Base-by-base conservation (phyloP, 1,140 invertebrate genomes). In the Drosophila trapezifrons region DNA sequence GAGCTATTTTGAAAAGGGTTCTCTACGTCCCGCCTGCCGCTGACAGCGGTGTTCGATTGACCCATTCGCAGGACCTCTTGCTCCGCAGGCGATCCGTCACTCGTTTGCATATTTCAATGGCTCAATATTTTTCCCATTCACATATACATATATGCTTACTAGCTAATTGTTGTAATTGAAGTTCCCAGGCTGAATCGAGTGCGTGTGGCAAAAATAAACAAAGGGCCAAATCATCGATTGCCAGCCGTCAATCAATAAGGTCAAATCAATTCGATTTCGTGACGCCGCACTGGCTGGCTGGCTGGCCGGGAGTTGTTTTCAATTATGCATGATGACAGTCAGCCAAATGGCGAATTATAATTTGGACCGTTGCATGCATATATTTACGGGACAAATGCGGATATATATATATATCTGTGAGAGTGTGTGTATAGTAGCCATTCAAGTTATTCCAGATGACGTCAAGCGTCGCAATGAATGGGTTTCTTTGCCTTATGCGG, bases 221-320 rank as follows among this genome's bases (percentile, higher is more conserved):
- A 78, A 43, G 51, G 52, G 56, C 55, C 42, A 54, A 54, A 72
- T 58, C 42, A 60, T 38, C 63, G 66, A 80, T 63, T 83, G 58
- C 55, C 51, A 45, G 38, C 46, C 78, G 60, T 81, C 82, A 81
- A 85, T 87, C 83, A 87, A 87, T 89, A 80, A 83, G 83, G 83
- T 83, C 83, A 86, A 86, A 86, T 86, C 83, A 86, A 86, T 86
- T 83, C 27, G 40, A 72, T 72, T 72, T 58, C 43, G 57, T 63
- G 79, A 62, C 69, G 69, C 62, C 78, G 38, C 42, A 45, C 47
- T 67, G 78, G 40, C 66, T 54, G 51, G 9, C 46, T 67, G 78
- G 40, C 66, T 54, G 51, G 12, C 10, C 66, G 66, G 54, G 71
- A 82, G 87, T 86, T 82, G 79, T 76, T 83, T 83, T 83, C 79